Evolutionary conservation across 2,888 invertebrate species (phyloP), one percentile per base, ranked within the genome.

Genomic region (Monoplex corrugatus): DNA sequence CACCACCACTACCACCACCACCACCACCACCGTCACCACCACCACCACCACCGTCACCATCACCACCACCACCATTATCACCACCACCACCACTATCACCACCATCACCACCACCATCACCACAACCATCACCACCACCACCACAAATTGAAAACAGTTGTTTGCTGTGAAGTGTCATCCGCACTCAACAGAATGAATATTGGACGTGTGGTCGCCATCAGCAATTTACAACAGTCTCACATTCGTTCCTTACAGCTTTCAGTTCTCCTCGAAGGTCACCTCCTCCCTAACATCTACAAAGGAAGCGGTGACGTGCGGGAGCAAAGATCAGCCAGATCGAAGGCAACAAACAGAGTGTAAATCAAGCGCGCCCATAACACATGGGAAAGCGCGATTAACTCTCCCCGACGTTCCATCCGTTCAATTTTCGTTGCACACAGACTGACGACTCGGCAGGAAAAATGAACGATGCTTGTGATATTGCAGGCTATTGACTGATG

Each of bases 351-450:
- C 45, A 28, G 82, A 13, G 16, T 10, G 45, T 45, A 82, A 82
- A 82, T 82, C 82, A 82, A 82, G 82, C 45, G 32, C 45, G 82
- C n/a, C 45, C 82, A 45, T 45, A 82, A 82, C 28, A 82, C 82
- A 45, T 32, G 45, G 45, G 45, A 44, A 28, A 13, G n/a, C 44
- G 28, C n/a, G 45, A 32, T 82, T 82, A 32, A 82, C 82, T 32
- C 82, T 45, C 19, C 82, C 19, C 28, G 43, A 80, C 40, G 78
- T 80, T 40, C 43, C 78, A 28, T 80, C 45, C 82, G 44, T 16
- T 45, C 28, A 80, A 10, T 43, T 80, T 80, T 80, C 78, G 40
- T 28, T 23, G 23, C 40, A 23, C 1, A 80, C 19, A 50, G 19
- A 32, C 28, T 40, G 72, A 6, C 10, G 72, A 23, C 38, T 32